Base-by-base conservation (phyloP, 2,888 invertebrate genomes). In the Phymatocera aterrima region DNA sequence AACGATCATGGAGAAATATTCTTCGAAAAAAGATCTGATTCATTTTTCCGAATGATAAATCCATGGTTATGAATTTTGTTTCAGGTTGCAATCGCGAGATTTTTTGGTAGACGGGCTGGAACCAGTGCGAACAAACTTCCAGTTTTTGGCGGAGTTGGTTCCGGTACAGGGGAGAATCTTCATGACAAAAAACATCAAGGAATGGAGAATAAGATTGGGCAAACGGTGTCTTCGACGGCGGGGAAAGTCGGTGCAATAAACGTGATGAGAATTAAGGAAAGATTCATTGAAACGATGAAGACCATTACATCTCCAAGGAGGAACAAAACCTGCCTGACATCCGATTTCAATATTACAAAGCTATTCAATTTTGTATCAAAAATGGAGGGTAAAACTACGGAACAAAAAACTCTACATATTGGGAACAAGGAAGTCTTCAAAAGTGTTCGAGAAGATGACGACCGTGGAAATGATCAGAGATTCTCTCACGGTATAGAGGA, bases 21-120 rank as follows among this genome's bases (percentile, higher is more conserved):
- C n/a, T n/a, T n/a, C n/a, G n/a, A n/a, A n/a, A n/a, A n/a, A n/a
- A n/a, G n/a, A n/a, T n/a, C n/a, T n/a, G n/a, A n/a, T n/a, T n/a
- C n/a, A 28, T 57, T 57, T 57, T 8, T 3, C 28, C 28, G 28
- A 57, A 57, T 57, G 28, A 57, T 57, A 28, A 57, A 8, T 12
- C 12, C 24, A 57, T 28, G 28, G 24, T 51, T 10, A 28, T 28
- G 57, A 6, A 51, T 43, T 77, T 28, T 78, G 65, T 83, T 85
- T 3, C 87, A 91, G 91, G 84, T 91, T 70, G 80, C 90, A 79
- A 88, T 89, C 54, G 89, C 90, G n/a, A 87, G 89, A 78, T 80
- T 91, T 40, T 87, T 91, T 57, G 90, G 90, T 24, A 91, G 91
- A 82, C 88, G 89, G 18, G 89, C 90, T 2, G 88, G 88, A 78